These are phyloP conservation scores for Lagorchestes hirsutus DNA, from an alignment of 2,797 vertebrate genomes.

Conservation along the genomic window DNA sequence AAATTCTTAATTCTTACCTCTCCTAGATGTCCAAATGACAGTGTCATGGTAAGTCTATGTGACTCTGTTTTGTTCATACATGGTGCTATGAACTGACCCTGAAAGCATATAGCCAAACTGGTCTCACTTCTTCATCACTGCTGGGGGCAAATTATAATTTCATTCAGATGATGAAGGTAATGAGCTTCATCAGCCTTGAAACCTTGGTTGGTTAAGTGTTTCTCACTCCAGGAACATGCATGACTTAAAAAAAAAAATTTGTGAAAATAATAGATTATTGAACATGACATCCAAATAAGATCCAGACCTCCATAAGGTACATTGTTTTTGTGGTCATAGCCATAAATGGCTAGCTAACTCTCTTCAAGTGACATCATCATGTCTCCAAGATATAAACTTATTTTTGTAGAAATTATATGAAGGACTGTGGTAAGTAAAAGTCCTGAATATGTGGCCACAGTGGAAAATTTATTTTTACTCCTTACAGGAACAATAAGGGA, in stretches of 20 bases:
- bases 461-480: not conserved
- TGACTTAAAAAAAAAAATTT: not conserved
- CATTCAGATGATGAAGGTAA: not conserved
- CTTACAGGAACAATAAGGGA: not conserved
- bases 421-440: not conserved
- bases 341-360: not conserved
- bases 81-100: not conserved
- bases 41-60: not conserved
- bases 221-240: not conserved
- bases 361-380: not conserved
- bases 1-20: not conserved
- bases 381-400: not conserved
- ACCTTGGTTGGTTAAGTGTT: not conserved
- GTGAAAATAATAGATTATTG: not conserved
- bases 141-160: not conserved
- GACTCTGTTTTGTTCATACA: not conserved
- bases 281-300: not conserved
- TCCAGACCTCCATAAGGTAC: not conserved
- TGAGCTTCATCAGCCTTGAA: too few species aligned
- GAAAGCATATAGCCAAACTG: not conserved
- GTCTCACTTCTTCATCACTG: not conserved
- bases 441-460: not conserved
- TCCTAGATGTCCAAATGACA: not conserved
- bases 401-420: not conserved
- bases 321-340: not conserved